Conservation (phyloP, 2,888 invertebrate genomes). For the Tipula unca region DNA sequence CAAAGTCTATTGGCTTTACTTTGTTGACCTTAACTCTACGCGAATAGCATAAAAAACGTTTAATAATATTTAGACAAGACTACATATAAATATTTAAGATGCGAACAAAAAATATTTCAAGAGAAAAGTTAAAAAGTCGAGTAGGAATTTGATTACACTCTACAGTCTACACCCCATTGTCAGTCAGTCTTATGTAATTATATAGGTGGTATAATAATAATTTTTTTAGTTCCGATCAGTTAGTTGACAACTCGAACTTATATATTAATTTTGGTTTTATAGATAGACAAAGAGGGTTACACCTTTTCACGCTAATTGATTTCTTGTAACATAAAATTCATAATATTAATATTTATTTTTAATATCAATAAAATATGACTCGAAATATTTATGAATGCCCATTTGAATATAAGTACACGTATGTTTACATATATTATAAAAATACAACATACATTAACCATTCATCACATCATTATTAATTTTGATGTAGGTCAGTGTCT, state of each 20-base stretch:
- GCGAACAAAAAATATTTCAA: background rate
- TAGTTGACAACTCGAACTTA: too few relatives aligned
- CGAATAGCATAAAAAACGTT: background rate
- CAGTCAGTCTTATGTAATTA: too few relatives aligned
- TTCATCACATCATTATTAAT: background rate
- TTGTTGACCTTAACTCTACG: too few relatives aligned
- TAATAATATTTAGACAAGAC: background rate
- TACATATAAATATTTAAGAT: background rate
- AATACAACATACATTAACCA: background rate
- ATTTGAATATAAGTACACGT: too few relatives aligned
- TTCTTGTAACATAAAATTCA: background rate
- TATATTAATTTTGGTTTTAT: background rate
- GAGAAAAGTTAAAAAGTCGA: background rate
- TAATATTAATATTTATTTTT: too few relatives aligned
- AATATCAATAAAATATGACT: too few relatives aligned
- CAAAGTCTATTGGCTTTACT: too few relatives aligned
- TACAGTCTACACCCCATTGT: background rate
- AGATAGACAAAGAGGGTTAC: background rate
- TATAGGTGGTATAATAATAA: too few relatives aligned
- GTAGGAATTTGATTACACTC: too few relatives aligned
- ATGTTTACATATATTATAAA: too few relatives aligned
- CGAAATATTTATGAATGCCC: too few relatives aligned
- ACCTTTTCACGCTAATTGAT: background rate
- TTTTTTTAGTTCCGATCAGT: background rate
- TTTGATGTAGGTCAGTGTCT: constrained; percentile 14